phyloP scores from a whole-genome alignment of 2,113 vertebrate species.

The Chascanopsetta lugubris region DNA sequence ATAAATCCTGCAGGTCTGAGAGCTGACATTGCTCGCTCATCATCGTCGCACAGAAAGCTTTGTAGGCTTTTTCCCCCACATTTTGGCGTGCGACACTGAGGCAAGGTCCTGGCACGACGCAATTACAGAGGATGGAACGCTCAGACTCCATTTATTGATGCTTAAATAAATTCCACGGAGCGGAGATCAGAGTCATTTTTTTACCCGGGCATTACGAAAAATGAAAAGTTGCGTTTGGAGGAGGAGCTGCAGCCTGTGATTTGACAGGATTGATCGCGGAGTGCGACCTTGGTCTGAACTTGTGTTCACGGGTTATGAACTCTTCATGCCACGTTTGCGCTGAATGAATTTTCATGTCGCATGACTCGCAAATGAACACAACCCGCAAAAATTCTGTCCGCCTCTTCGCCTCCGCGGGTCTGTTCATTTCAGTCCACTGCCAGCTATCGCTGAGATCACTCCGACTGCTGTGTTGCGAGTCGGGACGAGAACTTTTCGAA shows the following conservation, averaged over 20 bases:
- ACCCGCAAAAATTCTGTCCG: too few relatives aligned
- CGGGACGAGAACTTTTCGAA: too few relatives aligned
- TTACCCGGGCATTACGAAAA: constrained; percentile 12
- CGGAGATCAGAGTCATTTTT: constrained; percentile 6
- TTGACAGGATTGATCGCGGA: background rate
- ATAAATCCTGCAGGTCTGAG: background rate
- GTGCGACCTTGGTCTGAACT: constrained; percentile 35
- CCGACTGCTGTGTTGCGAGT: too few relatives aligned
- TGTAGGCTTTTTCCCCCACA: background rate
- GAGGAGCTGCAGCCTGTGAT: background rate
- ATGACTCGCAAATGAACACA: too few relatives aligned
- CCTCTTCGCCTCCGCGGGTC: too few relatives aligned
- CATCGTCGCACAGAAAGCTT: background rate
- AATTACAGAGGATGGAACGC: too few relatives aligned
- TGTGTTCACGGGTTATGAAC: background rate
- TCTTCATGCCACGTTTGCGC: background rate
- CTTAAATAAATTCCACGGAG: constrained; percentile 18
- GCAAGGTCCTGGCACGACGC: too few relatives aligned
- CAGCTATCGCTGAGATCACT: too few relatives aligned
- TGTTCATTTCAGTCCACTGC: too few relatives aligned
- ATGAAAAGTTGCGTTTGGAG: background rate
- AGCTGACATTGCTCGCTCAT: background rate
- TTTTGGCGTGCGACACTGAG: too few relatives aligned
- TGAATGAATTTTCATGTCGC: too few relatives aligned
- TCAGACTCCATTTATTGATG: constrained; percentile 11